Evolutionary conservation across 2,888 invertebrate species (phyloP).

Genomic region (Nomada goodeniana): DNA sequence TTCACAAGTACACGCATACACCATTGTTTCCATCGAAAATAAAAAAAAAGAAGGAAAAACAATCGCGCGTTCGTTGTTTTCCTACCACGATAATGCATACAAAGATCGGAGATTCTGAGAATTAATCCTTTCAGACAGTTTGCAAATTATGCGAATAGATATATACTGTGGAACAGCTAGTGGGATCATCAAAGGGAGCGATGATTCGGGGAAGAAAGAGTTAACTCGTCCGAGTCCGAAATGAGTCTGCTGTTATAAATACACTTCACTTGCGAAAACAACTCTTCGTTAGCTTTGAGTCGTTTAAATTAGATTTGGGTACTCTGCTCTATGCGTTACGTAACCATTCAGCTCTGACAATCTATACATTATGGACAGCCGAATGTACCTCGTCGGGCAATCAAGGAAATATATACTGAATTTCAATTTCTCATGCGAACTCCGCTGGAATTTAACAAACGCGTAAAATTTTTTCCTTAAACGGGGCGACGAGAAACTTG

Average conservation of each 20-base stretch:
- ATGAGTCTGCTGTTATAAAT: constrained; percentile 64
- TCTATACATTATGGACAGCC: constrained; percentile 18
- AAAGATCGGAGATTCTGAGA: constrained; percentile 12
- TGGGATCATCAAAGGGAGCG: constrained; percentile 47
- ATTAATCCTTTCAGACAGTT: constrained; percentile 10
- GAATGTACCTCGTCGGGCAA: background rate
- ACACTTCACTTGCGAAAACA: constrained; percentile 64
- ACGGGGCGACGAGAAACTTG: constrained; percentile 52
- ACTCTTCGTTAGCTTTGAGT: constrained; percentile 68
- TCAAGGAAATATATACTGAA: background rate
- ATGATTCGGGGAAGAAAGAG: constrained; percentile 56
- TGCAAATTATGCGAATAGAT: background rate
- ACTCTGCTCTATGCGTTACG: constrained; percentile 52
- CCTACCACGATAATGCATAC: background rate
- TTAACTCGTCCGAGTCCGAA: constrained; percentile 35
- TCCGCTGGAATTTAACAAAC: background rate
- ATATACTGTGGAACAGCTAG: background rate
- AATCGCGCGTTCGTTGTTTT: background rate
- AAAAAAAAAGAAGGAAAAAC: constrained; percentile 5
- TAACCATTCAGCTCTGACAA: constrained; percentile 56
- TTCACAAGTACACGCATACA: constrained; percentile 23
- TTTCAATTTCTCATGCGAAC: background rate
- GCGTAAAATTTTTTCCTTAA: constrained; percentile 40
- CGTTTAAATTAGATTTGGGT: constrained; percentile 68
- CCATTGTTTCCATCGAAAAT: constrained; percentile 17